A percentile compares a stretch with the other conserved stretches of the same genome.
These are phyloP conservation scores for Cinclus mexicanus DNA, from an alignment of 2,113 vertebrate genomes.

Conservation along the genomic window DNA sequence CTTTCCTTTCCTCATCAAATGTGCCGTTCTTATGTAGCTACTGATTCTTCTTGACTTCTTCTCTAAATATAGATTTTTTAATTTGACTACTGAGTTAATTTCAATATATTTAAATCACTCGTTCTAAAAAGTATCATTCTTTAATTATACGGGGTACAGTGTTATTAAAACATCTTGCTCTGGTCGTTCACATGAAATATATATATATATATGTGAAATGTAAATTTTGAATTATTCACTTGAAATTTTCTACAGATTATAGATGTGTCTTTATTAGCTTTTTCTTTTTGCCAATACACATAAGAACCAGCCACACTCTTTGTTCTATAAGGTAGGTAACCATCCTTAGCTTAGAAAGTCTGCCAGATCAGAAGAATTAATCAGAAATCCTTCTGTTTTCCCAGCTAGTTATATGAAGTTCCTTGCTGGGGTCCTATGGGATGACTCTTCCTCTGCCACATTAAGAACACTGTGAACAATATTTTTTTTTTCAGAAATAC, in stretches of 20 bases:
- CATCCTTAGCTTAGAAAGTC: neutral
- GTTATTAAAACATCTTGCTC: neutral
- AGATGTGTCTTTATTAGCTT: rapidly evolving
- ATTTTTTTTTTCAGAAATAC: neutral
- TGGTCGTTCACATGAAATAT: neutral
- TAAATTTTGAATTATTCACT: neutral
- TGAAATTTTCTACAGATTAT: neutral
- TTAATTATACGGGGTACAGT: neutral
- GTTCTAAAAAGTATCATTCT: neutral
- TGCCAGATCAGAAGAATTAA: neutral
- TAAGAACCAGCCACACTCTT: neutral
- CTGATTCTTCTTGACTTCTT: neutral
- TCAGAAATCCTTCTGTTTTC: neutral
- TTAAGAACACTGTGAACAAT: neutral
- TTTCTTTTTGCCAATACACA: neutral
- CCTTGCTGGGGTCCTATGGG: neutral
- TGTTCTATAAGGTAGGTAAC: neutral
- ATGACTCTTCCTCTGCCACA: neutral
- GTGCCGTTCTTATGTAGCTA: neutral
- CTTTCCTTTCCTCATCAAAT: neutral
- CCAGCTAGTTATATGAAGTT: neutral
- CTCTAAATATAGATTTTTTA: neutral
- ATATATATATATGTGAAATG: neutral
- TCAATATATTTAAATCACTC: neutral
- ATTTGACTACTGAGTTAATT: neutral